Percentiles rank a stretch among this genome's conserved stretches.
These are phyloP conservation scores for Acomys russatus DNA, from an alignment of 2,797 vertebrate genomes.

Conservation along the genomic window DNA sequence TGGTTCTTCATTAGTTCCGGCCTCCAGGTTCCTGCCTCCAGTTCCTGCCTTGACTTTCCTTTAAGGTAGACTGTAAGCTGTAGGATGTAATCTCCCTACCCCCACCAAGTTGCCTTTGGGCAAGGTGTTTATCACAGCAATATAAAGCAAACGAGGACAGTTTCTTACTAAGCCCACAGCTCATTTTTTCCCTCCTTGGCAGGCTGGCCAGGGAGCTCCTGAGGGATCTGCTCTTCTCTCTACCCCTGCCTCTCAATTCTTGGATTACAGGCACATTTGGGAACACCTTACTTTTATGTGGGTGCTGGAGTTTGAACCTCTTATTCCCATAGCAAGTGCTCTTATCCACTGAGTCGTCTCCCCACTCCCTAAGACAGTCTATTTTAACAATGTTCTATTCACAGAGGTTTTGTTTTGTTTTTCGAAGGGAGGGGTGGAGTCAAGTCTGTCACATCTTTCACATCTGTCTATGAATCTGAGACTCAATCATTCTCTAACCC, in stretches of 20 bases:
- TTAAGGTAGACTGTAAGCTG: neutral
- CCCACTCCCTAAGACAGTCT: neutral
- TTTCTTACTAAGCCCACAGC: neutral
- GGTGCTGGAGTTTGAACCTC: neutral
- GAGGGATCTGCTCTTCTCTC: neutral
- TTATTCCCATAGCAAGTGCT: neutral
- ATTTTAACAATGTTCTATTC: neutral
- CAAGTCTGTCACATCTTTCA: neutral
- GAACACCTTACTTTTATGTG: neutral
- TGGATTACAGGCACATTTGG: neutral
- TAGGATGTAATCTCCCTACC: neutral
- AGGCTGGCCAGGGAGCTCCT: neutral
- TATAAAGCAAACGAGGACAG: neutral
- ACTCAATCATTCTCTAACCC: neutral
- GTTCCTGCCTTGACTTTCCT: neutral
- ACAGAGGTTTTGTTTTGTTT: neutral
- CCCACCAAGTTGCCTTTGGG: neutral
- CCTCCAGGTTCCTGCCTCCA: neutral
- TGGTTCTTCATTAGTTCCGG: neutral
- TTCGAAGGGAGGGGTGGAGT: neutral
- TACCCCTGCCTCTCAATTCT: neutral
- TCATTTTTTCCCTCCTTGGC: neutral
- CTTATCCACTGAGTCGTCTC: neutral
- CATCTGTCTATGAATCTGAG: neutral
- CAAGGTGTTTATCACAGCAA: neutral